A percentile compares a stretch with the other conserved stretches of the same genome.
Conservation (phyloP, 2,888 invertebrate genomes). For the Harpalus rufipes region DNA sequence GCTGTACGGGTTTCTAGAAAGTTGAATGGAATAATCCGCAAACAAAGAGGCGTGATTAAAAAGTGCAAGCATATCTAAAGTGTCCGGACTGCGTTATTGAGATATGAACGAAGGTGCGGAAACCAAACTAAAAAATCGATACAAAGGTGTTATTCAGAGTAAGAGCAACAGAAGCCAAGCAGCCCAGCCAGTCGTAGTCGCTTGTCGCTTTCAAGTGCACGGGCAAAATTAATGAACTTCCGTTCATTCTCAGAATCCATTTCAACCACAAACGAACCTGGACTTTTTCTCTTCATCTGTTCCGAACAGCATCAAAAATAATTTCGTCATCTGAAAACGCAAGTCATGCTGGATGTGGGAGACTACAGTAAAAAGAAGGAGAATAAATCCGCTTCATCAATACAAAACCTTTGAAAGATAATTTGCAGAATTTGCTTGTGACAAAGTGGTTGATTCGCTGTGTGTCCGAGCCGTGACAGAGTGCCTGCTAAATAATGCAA, state of each 20-base stretch:
- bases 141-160: conserved; percentile 46
- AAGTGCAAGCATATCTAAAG: conserved; percentile 44
- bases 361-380: conserved; percentile 12
- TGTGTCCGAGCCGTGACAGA: conserved; percentile 72
- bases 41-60: conserved; percentile 34
- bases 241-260: conserved; percentile 58
- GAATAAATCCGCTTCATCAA: conserved; percentile 62
- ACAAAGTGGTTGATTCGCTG: conserved; percentile 71
- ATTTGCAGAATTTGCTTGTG: conserved; percentile 65
- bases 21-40: conserved; percentile 8
- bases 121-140: conserved; percentile 33
- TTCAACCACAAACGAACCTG: conserved; percentile 51
- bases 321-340: conserved; percentile 62
- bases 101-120: conserved; percentile 45
- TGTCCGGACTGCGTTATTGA: conserved; percentile 24
- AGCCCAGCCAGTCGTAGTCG: neutral
- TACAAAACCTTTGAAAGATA: conserved; percentile 67
- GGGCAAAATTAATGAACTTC: conserved; percentile 59
- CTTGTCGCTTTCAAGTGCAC: conserved; percentile 34
- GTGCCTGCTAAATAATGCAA: conserved; percentile 72
- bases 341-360: conserved; percentile 54
- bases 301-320: conserved; percentile 61
- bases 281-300: conserved; percentile 48
- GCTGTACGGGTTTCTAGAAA: neutral
- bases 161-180: conserved; percentile 45